Evolutionary conservation across 2,113 vertebrate genomes (phyloP).

Genomic region (Leuciscus idus): DNA sequence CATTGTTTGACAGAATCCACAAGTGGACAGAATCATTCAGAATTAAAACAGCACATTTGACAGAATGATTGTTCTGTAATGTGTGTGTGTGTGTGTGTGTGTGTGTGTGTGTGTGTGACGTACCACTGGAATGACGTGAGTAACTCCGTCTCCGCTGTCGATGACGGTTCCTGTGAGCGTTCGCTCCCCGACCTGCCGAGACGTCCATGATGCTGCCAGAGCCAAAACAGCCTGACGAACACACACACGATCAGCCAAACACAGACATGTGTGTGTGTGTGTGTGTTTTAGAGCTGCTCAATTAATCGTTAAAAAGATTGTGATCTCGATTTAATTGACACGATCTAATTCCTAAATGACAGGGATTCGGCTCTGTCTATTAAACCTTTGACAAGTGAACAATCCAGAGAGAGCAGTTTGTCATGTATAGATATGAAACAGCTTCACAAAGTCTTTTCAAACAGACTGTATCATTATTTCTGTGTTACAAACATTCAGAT

Average conservation of each 20-base stretch:
- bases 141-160: slow-evolving; percentile 97
- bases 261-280: background rate
- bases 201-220: slow-evolving; percentile 97
- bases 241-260: background rate
- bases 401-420: no score
- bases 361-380: accelerated
- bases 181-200: slow-evolving; percentile 94
- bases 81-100: background rate
- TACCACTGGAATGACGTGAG: slow-evolving; percentile 98
- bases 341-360: no score
- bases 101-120: slow-evolving; percentile 59
- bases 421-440: no score
- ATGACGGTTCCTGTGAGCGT: slow-evolving; percentile 96
- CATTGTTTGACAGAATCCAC: no score
- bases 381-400: no score
- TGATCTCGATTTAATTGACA: no score
- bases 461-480: no score
- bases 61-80: background rate
- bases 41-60: background rate
- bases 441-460: no score
- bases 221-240: slow-evolving; percentile 90
- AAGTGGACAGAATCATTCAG: background rate
- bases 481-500: no score
- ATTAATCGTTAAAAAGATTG: no score
- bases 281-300: background rate